phyloP scores from a whole-genome alignment of 2,797 vertebrate genomes.

The Neosilurus hyrtlii region DNA sequence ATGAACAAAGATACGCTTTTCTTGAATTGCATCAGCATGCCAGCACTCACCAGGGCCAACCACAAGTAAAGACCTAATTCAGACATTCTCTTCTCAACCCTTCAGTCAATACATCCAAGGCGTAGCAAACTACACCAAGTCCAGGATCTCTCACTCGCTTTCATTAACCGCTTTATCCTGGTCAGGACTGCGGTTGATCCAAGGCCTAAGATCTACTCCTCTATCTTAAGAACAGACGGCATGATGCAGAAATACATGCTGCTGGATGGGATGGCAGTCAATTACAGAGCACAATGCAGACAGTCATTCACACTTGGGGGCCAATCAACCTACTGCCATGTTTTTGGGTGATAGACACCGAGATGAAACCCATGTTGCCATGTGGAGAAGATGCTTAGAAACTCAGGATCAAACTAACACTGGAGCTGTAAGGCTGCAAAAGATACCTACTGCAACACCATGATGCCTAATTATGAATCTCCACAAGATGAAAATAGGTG shows the following conservation, averaged over 20 bases:
- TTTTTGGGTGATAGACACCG: neutral
- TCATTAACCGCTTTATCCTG: neutral
- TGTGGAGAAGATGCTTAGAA: neutral
- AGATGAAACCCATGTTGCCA: neutral
- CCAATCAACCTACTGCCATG: neutral
- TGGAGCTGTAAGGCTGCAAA: neutral
- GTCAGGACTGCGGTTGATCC: neutral
- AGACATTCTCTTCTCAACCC: neutral
- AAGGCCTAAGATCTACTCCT: too few relatives aligned
- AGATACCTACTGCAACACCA: neutral
- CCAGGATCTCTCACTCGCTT: neutral
- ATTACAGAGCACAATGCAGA: neutral
- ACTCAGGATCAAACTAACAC: neutral
- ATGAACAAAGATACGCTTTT: neutral
- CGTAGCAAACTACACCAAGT: neutral
- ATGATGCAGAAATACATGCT: neutral
- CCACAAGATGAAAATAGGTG: neutral
- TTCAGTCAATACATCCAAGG: neutral
- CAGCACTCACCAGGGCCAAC: neutral
- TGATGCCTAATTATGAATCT: neutral
- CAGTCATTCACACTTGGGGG: neutral
- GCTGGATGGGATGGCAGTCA: neutral
- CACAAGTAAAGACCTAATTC: neutral
- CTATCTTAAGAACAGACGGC: neutral
- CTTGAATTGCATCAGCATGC: constrained; percentile 33